These are phyloP conservation scores for Palloptera scutellata DNA, from an alignment of 2,888 invertebrate genomes.

Conservation along the genomic window DNA sequence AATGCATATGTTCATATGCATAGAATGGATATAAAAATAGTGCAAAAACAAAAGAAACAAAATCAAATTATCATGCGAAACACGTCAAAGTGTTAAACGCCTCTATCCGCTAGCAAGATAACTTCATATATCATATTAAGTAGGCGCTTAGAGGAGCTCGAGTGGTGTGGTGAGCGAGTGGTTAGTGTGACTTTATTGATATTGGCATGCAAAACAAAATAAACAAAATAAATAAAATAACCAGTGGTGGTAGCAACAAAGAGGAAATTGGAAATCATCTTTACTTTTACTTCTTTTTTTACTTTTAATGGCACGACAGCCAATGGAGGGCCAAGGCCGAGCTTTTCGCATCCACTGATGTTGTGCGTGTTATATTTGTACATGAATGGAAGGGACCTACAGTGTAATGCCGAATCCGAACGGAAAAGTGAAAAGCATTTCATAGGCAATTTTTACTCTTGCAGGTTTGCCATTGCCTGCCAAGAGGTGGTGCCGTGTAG, in stretches of 20 bases:
- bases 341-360: no score
- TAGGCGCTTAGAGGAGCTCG: conserved; percentile 43
- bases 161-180: conserved; percentile 26
- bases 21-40: not conserved
- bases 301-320: no score
- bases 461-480: no score
- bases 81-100: conserved; percentile 46
- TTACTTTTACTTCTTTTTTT: no score
- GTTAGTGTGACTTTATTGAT: conserved; percentile 1
- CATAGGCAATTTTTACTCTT: no score
- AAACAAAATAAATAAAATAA: no score
- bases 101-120: conserved; percentile 39
- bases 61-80: conserved; percentile 40
- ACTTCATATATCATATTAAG: conserved; percentile 42
- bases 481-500: no score
- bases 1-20: not conserved
- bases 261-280: not conserved
- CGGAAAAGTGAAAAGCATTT: no score
- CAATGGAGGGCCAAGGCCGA: no score
- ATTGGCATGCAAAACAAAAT: not conserved
- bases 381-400: no score
- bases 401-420: no score
- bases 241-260: not conserved
- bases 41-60: conserved; percentile 7
- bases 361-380: no score